Evolutionary conservation across 2,797 vertebrate genomes (phyloP).

Genomic region (Hylomyscus alleni): DNA sequence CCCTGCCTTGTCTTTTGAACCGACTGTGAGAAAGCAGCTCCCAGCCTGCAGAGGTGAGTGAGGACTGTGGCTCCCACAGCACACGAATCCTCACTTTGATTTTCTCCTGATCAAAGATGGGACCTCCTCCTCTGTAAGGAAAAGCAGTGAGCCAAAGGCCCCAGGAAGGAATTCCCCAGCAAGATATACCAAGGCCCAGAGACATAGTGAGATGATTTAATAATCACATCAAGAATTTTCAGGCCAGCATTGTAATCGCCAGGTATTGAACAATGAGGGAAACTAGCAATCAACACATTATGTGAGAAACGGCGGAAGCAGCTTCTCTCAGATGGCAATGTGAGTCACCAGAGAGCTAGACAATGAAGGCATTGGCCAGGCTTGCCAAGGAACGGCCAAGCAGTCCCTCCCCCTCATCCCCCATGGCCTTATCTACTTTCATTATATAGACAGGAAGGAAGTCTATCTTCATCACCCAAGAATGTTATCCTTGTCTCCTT

Average conservation of each 20-base stretch:
- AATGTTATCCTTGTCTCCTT: conserved; percentile 7
- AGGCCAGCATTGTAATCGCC: conserved; percentile 53
- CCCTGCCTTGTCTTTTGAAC: conserved; percentile 42
- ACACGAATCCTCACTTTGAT: conserved; percentile 44
- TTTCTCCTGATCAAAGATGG: conserved; percentile 75
- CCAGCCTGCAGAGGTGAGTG: neutral
- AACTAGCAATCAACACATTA: neutral
- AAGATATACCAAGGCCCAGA: neutral
- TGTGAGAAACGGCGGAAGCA: neutral
- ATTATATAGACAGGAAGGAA: conserved; percentile 17
- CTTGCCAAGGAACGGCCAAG: neutral
- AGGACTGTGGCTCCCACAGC: neutral
- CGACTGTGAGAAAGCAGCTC: neutral
- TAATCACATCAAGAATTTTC: conserved; percentile 12
- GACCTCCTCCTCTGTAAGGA: conserved; percentile 67
- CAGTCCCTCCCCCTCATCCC: neutral
- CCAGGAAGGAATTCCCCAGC: conserved; percentile 28
- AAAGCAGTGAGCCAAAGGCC: conserved; percentile 49
- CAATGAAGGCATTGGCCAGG: neutral
- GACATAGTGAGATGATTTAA: conserved; percentile 7
- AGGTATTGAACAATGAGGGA: conserved; percentile 25
- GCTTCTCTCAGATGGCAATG: neutral
- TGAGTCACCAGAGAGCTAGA: neutral
- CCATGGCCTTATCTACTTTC: neutral
- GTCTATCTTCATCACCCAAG: conserved; percentile 15